These are phyloP conservation scores for Triplophysa siluroides DNA, from an alignment of 2,113 vertebrate species.

Conservation along the genomic window DNA sequence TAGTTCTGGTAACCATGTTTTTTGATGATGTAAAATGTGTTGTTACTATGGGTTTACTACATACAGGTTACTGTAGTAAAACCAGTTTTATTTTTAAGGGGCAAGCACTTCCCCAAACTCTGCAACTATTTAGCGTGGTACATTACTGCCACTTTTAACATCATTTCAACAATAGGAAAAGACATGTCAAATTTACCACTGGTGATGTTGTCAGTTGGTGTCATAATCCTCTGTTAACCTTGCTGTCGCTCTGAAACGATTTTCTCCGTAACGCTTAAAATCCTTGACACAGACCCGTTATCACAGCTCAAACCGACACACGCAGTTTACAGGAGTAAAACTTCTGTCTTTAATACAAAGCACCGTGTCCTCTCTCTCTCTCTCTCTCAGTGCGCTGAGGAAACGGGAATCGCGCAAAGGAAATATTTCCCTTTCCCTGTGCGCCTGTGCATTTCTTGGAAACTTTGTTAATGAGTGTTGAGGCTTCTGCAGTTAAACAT, in stretches of 20 bases:
- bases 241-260: not conserved
- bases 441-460: slow-evolving; percentile 1
- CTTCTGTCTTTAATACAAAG: not conserved
- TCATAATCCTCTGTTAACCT: not conserved
- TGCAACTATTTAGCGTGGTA: not conserved
- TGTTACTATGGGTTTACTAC: not conserved
- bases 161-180: not conserved
- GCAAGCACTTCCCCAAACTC: too few relatives aligned
- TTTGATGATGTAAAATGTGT: too few relatives aligned
- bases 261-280: not conserved
- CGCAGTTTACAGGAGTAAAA: not conserved
- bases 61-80: too few relatives aligned
- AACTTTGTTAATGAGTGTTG: slow-evolving; percentile 30
- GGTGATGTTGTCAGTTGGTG: not conserved
- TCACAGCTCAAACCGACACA: not conserved
- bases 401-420: slow-evolving; percentile 15
- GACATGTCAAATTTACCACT: not conserved
- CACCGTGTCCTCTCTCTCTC: slow-evolving; percentile 6
- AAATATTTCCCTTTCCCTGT: slow-evolving; percentile 15
- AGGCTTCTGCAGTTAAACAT: slow-evolving; percentile 22
- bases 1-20: too few relatives aligned
- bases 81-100: too few relatives aligned
- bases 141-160: not conserved
- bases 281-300: not conserved
- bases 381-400: slow-evolving; percentile 9